Evolutionary conservation across 2,113 vertebrate genomes (phyloP), one percentile per base, ranked within the genome.

Genomic region (Antennarius striatus): DNA sequence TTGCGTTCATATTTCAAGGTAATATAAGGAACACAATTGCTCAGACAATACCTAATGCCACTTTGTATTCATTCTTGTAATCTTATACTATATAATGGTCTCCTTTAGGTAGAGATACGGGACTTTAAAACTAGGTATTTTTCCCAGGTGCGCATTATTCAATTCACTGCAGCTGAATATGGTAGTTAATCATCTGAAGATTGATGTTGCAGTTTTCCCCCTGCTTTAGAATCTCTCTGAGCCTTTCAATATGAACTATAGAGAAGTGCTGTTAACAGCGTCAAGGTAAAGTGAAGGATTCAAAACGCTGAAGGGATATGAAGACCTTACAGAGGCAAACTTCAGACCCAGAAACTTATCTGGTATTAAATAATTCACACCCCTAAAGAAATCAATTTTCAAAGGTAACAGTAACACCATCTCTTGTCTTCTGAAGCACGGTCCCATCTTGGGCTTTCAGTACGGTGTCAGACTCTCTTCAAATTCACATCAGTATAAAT

Each of bases 171-270:
- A 68, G 53, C 67, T 71, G 67, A 68, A 82, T 71, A 78, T 68
- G 61, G 61, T 60, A 56, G 67, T 84, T 77, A 84, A 86, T 81
- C 78, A 74, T 81, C 72, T 58, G 68, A 76, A 63, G 64, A 86
- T 76, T 84, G 69, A 79, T 80, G 81, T 60, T 3, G 32, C 32
- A 68, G 72, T 50, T 43, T 56, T 12, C 42, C 13, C 10, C 36
- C 12, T 0, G n/a, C 42, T 75, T 75, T 40, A 64, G 73, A 85
- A 60, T 43, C 50, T 73, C 55, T 48, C 45, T 6, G 64, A 82
- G 63, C 66, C 64, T 83, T 70, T 57, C 67, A 67, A 79, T 73
- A 63, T 56, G 57, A 43, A 55, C 30, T 10, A 62, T 43, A 12
- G 32, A 62, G 71, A 58, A 57, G 60, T 10, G 16, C 50, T 30